phyloP scores from a whole-genome alignment of 2,797 vertebrate species.

The Acomys russatus region DNA sequence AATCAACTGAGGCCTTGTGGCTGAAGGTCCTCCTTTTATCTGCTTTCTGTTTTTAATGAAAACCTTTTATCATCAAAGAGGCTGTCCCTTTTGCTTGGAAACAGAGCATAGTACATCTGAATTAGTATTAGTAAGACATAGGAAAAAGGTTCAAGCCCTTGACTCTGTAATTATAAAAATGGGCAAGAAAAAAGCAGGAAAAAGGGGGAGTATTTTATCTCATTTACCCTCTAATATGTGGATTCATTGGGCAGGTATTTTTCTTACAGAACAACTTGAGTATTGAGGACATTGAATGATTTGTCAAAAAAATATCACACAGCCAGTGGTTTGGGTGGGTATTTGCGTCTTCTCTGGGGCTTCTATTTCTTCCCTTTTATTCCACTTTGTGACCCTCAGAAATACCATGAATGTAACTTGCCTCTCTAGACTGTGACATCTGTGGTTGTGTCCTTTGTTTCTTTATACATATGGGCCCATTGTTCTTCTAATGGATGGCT shows the following conservation, averaged over 20 bases:
- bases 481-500: slow-evolving; percentile 38
- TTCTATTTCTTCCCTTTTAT: not conserved
- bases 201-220: not conserved
- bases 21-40: slow-evolving; percentile 35
- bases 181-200: not conserved
- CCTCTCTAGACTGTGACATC: not conserved
- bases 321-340: slow-evolving; percentile 13
- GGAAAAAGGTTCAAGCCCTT: not conserved
- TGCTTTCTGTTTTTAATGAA: slow-evolving; percentile 67
- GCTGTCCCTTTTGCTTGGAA: slow-evolving; percentile 41
- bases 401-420: slow-evolving; percentile 24
- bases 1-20: slow-evolving; percentile 46
- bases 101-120: not conserved
- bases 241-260: not conserved
- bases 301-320: not conserved
- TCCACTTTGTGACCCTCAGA: not conserved
- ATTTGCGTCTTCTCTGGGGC: not conserved
- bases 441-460: not conserved
- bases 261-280: not conserved
- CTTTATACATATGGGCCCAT: not conserved
- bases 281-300: not conserved
- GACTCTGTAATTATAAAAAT: not conserved
- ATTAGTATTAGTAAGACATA: not conserved
- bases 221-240: not conserved
- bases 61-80: slow-evolving; percentile 69